Evolutionary conservation across 2,888 invertebrate genomes (phyloP), one percentile per base, ranked within the genome.

Genomic region (Oasisia sp.): DNA sequence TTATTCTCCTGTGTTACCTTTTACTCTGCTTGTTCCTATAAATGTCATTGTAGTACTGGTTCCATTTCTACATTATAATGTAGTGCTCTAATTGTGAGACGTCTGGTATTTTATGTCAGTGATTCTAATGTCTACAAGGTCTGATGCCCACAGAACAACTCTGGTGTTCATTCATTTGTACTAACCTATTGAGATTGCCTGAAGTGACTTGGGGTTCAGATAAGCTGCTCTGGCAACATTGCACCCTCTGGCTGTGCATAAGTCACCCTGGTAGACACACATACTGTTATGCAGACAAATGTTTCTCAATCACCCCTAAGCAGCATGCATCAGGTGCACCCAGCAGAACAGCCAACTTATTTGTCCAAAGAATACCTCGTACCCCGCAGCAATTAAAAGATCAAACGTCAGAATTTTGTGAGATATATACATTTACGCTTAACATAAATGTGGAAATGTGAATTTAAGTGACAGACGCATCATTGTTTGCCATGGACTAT

Each of bases 101-200:
- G 74, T 74, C 74, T 74, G 19, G 1, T 74, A 5, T 74, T 27
- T 74, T 74, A 19, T 74, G 27, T 27, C 74, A 7, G 27, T 19
- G 27, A 19, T 74, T 74, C n/a, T 74, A 74, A 74, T 74, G 74
- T 74, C 74, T 74, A 27, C n/a, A 74, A 74, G n/a, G 27, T 74
- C 74, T 74, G 74, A 27, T 74, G n/a, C 74, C 74, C n/a, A 74
- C 74, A 27, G 74, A 74, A 74, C 27, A 74, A 19, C 19, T 74
- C 74, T 74, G 74, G 74, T 74, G 74, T 74, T 74, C 74, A 74
- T 74, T 74, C 74, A 74, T 74, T 74, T 74, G 74, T 74, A n/a
- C 19, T 74, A 74, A 74, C 19, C 74, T 27, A 74, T 27, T 27
- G 74, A 74, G 74, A 74, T 27, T 74, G 74, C 74, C 27, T 74